Conservation (phyloP, 2,113 vertebrate species). For the Miniopterus natalensis region DNA sequence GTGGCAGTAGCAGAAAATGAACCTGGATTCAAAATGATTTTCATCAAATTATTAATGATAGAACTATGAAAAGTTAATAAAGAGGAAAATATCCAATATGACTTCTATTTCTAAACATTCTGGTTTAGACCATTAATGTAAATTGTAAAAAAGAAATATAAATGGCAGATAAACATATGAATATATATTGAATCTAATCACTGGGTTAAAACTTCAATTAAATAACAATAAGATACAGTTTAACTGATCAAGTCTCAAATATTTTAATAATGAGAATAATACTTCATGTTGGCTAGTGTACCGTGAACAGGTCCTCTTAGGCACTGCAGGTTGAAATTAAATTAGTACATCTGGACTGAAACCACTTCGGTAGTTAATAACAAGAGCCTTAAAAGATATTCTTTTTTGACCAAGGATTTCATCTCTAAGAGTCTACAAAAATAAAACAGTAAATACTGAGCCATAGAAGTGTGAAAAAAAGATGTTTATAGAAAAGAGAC, state of each 20-base stretch:
- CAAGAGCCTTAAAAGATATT: not conserved
- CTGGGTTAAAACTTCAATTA: not conserved
- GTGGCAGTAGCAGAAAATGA: conserved; percentile 51
- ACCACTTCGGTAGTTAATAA: not conserved
- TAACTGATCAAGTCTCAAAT: not conserved
- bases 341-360: not conserved
- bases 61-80: conserved; percentile 50
- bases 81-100: not conserved
- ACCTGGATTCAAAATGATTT: conserved; percentile 59
- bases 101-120: not conserved
- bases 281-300: not conserved
- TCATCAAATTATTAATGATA: conserved; percentile 53
- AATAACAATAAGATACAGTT: not conserved
- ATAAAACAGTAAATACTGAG: not conserved
- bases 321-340: not conserved
- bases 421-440: not conserved
- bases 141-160: conserved; percentile 15
- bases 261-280: conserved; percentile 43
- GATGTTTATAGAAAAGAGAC: not conserved
- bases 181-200: not conserved
- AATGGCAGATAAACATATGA: not conserved
- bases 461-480: not conserved
- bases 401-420: not conserved
- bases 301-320: not conserved
- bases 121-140: not conserved